These are phyloP conservation scores for Heteromyza rotundicornis DNA, from an alignment of 2,888 invertebrate species.

Conservation along the genomic window DNA sequence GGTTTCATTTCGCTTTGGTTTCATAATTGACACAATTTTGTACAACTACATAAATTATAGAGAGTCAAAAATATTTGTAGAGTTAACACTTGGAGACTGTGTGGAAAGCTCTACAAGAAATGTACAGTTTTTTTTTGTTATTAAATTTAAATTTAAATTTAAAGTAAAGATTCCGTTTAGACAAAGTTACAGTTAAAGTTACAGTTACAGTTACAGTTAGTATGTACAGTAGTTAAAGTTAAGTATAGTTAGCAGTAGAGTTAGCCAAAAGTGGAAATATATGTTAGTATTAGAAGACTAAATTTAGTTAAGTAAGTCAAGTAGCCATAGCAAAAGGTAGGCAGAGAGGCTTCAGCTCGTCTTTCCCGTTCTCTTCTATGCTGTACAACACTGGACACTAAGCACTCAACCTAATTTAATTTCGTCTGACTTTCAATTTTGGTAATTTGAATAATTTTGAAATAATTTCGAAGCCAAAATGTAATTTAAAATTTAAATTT, in stretches of 20 bases:
- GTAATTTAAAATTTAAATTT: constrained; percentile 15
- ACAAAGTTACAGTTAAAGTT: constrained; percentile 1
- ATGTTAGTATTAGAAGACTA: too few species aligned
- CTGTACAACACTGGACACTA: constrained; percentile 6
- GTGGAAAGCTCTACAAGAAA: too few species aligned
- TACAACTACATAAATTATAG: constrained; percentile 36
- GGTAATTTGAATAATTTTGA: background rate
- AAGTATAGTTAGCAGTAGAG: too few species aligned
- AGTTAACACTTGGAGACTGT: constrained; percentile 18
- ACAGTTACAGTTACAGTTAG: too few species aligned
- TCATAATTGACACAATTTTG: constrained; percentile 42
- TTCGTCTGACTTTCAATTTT: background rate
- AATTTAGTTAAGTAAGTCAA: constrained; percentile 9
- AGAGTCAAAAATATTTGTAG: constrained; percentile 15
- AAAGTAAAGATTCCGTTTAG: background rate
- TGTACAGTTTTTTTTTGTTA: too few species aligned
- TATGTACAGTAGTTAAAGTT: background rate
- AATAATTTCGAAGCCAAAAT: constrained; percentile 8
- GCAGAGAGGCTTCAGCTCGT: constrained; percentile 10
- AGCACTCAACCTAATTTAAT: background rate
- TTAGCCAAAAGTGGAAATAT: too few species aligned
- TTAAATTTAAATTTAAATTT: background rate
- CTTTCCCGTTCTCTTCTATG: too few species aligned
- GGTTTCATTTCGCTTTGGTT: constrained; percentile 18
- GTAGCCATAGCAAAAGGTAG: background rate